Conservation (phyloP, 2,113 vertebrate species). For the Passer domesticus region DNA sequence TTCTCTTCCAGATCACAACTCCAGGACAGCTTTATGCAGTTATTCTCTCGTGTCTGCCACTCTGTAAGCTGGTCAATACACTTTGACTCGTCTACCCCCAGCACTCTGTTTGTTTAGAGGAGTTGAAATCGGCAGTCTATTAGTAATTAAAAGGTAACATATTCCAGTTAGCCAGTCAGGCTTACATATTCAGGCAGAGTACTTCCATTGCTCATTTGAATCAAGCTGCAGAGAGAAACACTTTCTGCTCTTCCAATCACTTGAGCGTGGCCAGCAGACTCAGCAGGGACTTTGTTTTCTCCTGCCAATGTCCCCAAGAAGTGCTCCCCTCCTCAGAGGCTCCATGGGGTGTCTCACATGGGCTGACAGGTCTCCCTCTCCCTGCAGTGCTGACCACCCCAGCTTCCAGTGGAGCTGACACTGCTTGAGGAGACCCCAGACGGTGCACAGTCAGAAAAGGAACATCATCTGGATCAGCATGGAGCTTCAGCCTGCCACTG, state of each 20-base stretch:
- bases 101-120: background rate
- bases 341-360: accelerated
- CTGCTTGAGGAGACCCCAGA: background rate
- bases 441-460: background rate
- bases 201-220: background rate
- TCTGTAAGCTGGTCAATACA: background rate
- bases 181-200: background rate
- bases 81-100: background rate
- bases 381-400: background rate
- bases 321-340: accelerated
- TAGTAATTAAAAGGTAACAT: background rate
- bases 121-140: background rate
- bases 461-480: background rate
- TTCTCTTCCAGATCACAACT: background rate
- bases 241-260: background rate
- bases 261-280: background rate
- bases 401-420: background rate
- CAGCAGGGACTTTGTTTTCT: background rate
- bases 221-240: background rate
- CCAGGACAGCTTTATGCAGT: background rate
- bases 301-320: background rate
- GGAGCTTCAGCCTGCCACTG: background rate
- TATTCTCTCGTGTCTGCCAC: accelerated
- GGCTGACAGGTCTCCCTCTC: background rate
- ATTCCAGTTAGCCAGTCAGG: background rate